Evolutionary conservation across 2,888 invertebrate species (phyloP), one percentile per base, ranked within the genome.

Genomic region (Temnothorax rugatulus): DNA sequence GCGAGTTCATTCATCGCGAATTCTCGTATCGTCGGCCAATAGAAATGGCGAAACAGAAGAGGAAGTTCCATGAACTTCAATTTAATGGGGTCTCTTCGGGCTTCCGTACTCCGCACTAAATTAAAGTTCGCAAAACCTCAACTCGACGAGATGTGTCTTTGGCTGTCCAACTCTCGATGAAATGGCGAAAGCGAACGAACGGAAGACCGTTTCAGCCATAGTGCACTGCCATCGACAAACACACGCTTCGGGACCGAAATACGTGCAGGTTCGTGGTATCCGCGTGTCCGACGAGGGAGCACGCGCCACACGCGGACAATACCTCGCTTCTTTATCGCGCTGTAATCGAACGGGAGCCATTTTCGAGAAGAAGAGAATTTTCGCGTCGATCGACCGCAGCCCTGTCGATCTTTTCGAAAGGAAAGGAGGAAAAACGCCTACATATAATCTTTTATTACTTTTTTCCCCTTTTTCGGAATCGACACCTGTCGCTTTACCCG

Each of bases 81-180:
- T 59, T 57, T 81, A 64, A 66, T 47, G 73, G 59, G 13, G 54
- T 47, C 74, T 68, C 18, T 7, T 63, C 38, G 74, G 50, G 54
- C 73, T 21, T 38, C 21, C 18, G 47, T 75, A 44, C 25, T 66
- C 50, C 66, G 29, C 44, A 57, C 4, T 73, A 69, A 84, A 87
- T 86, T 84, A 63, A 87, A 86, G 84, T 84, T 84, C 61, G 25
- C 21, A 54, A 81, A 86, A 86, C 69, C 77, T 34, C 54, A 47
- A 47, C 25, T 34, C 63, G 11, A 29, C 57, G 61, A 63, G 41
- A 18, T 13, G 63, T 75, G 68, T 74, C 64, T 79, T 41, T 74
- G 57, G 66, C 66, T 25, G 59, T 41, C 38, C n/a, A 25, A 50
- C 68, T 74, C 74, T 79, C 86, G 61, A 34, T 75, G 63, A 83